Evolutionary conservation across 2,888 invertebrate species (phyloP).

Genomic region (Acholoe squamosa): DNA sequence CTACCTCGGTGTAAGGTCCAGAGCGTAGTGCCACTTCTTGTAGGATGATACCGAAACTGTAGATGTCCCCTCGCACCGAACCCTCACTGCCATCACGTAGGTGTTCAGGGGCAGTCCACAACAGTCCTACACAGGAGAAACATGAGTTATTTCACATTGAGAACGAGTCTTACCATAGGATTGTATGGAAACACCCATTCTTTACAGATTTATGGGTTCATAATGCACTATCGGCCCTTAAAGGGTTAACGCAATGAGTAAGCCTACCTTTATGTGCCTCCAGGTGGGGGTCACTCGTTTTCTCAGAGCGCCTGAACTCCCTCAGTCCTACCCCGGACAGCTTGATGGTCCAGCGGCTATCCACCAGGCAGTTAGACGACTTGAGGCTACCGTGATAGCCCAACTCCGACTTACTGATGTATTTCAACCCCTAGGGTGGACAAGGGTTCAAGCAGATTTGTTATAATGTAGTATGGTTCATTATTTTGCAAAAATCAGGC

Average conservation of each 20-base stretch:
- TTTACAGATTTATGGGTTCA: no score
- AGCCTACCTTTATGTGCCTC: neutral
- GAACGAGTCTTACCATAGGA: no score
- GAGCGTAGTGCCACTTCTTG: conserved; percentile 74
- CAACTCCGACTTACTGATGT: conserved; percentile 79
- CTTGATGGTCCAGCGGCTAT: conserved; percentile 80
- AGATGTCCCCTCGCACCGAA: conserved; percentile 73
- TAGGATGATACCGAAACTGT: conserved; percentile 74
- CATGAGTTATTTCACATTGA: no score
- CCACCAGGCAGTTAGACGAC: conserved; percentile 79
- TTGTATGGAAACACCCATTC: no score
- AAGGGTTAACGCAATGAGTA: no score
- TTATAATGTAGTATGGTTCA: no score
- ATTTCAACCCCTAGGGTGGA: conserved; percentile 78
- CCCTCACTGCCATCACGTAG: conserved; percentile 69
- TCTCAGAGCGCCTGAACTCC: conserved; percentile 71
- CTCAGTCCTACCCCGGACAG: conserved; percentile 79
- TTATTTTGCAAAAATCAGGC: no score
- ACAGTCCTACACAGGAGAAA: conserved; percentile 67
- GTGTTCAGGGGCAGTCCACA: conserved; percentile 79
- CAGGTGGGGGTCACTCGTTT: neutral
- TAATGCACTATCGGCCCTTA: no score
- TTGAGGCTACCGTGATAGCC: conserved; percentile 80
- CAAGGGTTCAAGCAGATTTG: no score
- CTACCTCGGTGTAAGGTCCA: conserved; percentile 69